Conservation (phyloP, 2,113 vertebrate species). For the Xiphorhynchus elegans region DNA sequence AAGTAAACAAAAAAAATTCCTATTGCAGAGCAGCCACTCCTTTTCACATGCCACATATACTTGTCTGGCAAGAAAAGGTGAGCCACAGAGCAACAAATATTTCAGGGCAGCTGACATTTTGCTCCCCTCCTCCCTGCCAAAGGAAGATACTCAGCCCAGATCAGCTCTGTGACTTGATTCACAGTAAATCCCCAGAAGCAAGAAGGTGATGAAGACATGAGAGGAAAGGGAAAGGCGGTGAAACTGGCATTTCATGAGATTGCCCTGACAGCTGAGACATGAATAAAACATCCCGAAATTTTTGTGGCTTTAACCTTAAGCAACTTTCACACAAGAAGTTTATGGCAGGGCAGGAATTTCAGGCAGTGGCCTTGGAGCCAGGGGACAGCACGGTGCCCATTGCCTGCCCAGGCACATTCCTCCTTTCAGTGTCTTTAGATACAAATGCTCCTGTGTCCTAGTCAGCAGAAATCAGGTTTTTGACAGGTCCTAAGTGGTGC, state of each 20-base stretch:
- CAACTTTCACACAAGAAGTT: background rate
- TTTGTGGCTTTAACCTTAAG: background rate
- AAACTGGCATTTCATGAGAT: background rate
- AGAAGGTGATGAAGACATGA: background rate
- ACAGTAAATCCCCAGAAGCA: background rate
- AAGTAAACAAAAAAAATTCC: background rate
- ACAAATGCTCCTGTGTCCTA: background rate
- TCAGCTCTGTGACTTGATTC: background rate
- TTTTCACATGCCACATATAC: background rate
- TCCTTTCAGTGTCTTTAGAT: background rate
- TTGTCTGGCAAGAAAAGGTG: background rate
- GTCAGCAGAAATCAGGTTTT: background rate
- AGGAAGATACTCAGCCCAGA: background rate
- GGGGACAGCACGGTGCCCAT: rapidly evolving
- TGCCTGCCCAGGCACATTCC: background rate
- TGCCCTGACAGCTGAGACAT: background rate
- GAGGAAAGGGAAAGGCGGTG: background rate
- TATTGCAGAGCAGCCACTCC: background rate
- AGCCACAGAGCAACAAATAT: background rate
- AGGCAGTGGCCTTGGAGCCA: background rate
- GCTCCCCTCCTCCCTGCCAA: background rate
- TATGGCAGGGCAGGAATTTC: background rate
- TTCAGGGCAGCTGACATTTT: background rate
- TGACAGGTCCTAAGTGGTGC: background rate
- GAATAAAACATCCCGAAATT: background rate